These are phyloP conservation scores for Chironomus riparius DNA, from an alignment of 2,888 invertebrate genomes.

Conservation along the genomic window DNA sequence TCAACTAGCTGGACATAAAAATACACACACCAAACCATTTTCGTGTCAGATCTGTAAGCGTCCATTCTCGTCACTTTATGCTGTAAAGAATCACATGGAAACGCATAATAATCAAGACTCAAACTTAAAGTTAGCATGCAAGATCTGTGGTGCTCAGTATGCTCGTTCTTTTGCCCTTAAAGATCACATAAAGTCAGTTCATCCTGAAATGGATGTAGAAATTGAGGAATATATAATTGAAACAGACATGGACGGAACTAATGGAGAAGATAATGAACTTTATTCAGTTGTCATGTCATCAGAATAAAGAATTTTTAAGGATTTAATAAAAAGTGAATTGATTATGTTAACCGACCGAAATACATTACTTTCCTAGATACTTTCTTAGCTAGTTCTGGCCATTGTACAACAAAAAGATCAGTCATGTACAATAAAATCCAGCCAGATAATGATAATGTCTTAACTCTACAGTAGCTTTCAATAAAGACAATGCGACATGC, in stretches of 20 bases:
- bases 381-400: conserved; percentile 62
- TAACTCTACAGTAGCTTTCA: conserved; percentile 91
- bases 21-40: conserved; percentile 73
- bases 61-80: conserved; percentile 68
- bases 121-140: conserved; percentile 59
- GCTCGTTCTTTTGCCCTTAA: conserved; percentile 64
- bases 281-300: conserved; percentile 28
- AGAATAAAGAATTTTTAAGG: conserved; percentile 27
- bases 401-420: conserved; percentile 86
- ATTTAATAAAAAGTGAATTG: background rate
- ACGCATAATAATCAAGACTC: conserved; percentile 57
- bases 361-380: conserved; percentile 61
- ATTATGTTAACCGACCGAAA: conserved; percentile 62
- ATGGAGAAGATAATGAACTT: conserved; percentile 19
- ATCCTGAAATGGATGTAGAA: conserved; percentile 37
- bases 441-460: conserved; percentile 79
- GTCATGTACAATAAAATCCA: conserved; percentile 74
- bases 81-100: conserved; percentile 66
- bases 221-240: background rate
- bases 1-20: conserved; percentile 69
- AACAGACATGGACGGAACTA: conserved; percentile 16
- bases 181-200: conserved; percentile 62
- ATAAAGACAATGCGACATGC: conserved; percentile 75
- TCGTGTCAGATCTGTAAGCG: conserved; percentile 66
- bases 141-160: conserved; percentile 62